Percentiles rank a stretch among this genome's conserved stretches.
Evolutionary conservation across 2,888 invertebrate species (phyloP).

Genomic region (Aspidapion aeneum): DNA sequence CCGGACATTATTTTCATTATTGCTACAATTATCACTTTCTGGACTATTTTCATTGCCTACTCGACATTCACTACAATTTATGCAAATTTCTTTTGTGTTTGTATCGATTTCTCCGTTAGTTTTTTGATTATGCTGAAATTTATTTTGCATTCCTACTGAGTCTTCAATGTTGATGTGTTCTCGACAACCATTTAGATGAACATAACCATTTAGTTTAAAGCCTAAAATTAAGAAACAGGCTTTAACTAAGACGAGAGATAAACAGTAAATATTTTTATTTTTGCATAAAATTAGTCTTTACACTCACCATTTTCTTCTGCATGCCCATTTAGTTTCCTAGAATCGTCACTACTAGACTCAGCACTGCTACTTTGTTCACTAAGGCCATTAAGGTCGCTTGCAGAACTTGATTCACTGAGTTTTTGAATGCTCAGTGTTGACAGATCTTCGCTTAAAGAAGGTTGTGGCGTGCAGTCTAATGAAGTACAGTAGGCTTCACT

Average conservation of each 20-base stretch:
- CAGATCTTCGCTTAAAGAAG: constrained; percentile 31
- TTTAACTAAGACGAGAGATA: too few relatives aligned
- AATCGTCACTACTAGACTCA: not conserved
- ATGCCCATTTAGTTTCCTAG: not conserved
- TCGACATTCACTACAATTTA: too few relatives aligned
- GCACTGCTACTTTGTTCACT: not conserved
- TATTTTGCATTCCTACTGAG: too few relatives aligned
- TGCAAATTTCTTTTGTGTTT: too few relatives aligned
- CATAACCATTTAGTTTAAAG: not conserved
- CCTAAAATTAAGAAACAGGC: too few relatives aligned
- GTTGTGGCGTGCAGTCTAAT: constrained; percentile 31
- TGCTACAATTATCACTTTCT: not conserved
- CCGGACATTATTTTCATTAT: too few relatives aligned
- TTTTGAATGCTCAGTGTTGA: constrained; percentile 31
- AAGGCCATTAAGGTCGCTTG: not conserved
- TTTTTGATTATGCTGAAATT: too few relatives aligned
- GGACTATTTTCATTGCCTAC: constrained; percentile 7
- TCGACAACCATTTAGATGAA: not conserved
- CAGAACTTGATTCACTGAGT: not conserved
- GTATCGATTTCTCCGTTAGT: too few relatives aligned
- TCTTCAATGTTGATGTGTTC: not conserved
- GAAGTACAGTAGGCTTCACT: constrained; percentile 28
- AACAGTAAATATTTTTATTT: too few relatives aligned
- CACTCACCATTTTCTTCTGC: not conserved
- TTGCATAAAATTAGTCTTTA: too few relatives aligned